A percentile compares a stretch with the other conserved stretches of the same genome.
These are phyloP conservation scores for Hydropsyche betteni DNA, from an alignment of 2,888 invertebrate species.

Conservation along the genomic window DNA sequence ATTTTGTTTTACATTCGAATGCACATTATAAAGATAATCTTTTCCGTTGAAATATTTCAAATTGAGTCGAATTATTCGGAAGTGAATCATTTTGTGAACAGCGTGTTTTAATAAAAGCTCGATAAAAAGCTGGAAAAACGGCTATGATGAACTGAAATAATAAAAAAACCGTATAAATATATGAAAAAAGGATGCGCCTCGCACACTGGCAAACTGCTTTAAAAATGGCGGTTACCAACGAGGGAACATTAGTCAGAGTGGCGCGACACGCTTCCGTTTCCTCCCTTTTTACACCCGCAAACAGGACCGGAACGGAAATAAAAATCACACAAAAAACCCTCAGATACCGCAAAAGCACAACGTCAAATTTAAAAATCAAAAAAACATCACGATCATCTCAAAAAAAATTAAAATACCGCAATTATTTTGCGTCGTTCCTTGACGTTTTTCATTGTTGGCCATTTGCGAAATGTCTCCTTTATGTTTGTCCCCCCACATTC, in stretches of 20 bases:
- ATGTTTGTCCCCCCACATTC: neutral
- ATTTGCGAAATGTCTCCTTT: too few relatives aligned
- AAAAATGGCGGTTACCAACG: slow-evolving; percentile 51
- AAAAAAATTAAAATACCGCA: too few relatives aligned
- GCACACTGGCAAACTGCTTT: slow-evolving; percentile 47
- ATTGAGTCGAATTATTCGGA: neutral
- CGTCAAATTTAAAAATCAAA: too few relatives aligned
- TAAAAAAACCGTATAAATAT: slow-evolving; percentile 11
- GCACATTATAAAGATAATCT: too few relatives aligned
- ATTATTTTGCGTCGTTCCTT: too few relatives aligned
- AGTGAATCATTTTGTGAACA: slow-evolving; percentile 7
- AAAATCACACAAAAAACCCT: too few relatives aligned
- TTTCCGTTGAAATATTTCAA: too few relatives aligned
- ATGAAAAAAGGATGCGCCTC: slow-evolving; percentile 44
- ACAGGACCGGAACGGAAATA: neutral
- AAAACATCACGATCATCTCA: neutral
- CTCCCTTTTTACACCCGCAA: neutral
- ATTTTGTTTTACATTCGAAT: too few relatives aligned
- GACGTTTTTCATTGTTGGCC: neutral
- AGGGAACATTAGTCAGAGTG: slow-evolving; percentile 44
- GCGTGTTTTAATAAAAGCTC: slow-evolving; percentile 50
- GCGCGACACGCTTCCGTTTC: slow-evolving; percentile 18
- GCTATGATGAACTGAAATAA: slow-evolving; percentile 51
- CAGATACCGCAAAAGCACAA: too few relatives aligned
- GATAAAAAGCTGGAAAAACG: slow-evolving; percentile 50